Base-by-base conservation (phyloP, 2,113 vertebrate species). In the Vulpes ferrilata region DNA sequence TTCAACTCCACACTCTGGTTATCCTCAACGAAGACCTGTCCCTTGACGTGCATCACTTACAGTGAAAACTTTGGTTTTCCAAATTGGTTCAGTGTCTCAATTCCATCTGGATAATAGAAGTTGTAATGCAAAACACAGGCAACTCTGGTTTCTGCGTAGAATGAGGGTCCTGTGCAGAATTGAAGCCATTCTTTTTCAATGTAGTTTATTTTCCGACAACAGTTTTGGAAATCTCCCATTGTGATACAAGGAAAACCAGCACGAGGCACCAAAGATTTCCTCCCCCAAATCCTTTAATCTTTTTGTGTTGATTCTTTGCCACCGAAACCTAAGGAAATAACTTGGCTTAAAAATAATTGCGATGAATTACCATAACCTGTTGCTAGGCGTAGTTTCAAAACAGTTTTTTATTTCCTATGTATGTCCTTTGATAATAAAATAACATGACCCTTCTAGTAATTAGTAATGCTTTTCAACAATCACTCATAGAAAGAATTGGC, bases 301-400 rank as follows among this genome's bases (percentile, higher is more conserved):
- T 95, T 74, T 93, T 59, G 17, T 57, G 30, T 60, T 95, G 81
- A 90, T 78, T 87, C 67, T 57, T 86, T 79, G 82, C 51, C 85
- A 92, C 74, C 81, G 69, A 94, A 95, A 30, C 62, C 86, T 92
- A 81, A 96, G 86, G 79, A 93, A 97, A 93, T 86, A 93, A 86
- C 59, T 94, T 78, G 71, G 85, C 60, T 88, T 93, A 95, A 96
- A 93, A 60, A 19, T 64, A 92, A 95, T 85, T 64, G 80, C 11
- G 71, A 35, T 59, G 23, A 7, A 43, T 81, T 84, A 67, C 95
- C 64, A 95, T 55, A 95, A 91, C 57, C 32, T 90, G 65, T 97
- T 98, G 97, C 95, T 98, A 97, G 98, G 96, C 98, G 98, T 98
- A 97, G 97, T 92, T 96, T 98, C 96, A 93, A 98, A 98, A 96